Conservation (phyloP, 2,888 invertebrate genomes). For the Stenurella melanura region DNA sequence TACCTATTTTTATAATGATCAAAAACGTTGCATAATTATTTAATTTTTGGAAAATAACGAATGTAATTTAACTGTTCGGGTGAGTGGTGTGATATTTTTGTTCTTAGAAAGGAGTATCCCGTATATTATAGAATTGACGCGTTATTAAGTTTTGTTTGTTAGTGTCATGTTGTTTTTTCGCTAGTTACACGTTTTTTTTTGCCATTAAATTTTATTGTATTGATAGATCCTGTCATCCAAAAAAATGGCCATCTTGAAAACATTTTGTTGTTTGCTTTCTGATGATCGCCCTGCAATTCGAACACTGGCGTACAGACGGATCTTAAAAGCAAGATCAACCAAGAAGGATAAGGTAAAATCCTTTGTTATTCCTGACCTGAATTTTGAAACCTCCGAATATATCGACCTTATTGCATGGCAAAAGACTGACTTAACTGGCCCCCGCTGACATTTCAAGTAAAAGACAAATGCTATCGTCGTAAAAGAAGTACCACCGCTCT, state of each 20-base stretch:
- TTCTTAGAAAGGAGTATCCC: not conserved
- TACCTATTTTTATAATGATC: no score
- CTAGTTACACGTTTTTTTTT: not conserved
- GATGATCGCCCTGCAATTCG: slow-evolving; percentile 6
- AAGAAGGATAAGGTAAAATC: not conserved
- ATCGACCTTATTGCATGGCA: slow-evolving; percentile 15
- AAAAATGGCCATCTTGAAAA: slow-evolving; percentile 21
- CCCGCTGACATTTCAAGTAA: slow-evolving; percentile 22
- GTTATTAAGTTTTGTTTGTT: not conserved
- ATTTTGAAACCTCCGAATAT: slow-evolving; percentile 8
- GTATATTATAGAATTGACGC: not conserved
- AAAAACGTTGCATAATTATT: no score
- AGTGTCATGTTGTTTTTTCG: not conserved
- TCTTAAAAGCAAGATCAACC: slow-evolving; percentile 16
- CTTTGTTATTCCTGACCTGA: slow-evolving; percentile 26
- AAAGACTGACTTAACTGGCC: slow-evolving; percentile 15
- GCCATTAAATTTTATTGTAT: not conserved
- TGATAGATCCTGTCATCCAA: slow-evolving; percentile 11
- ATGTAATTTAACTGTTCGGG: not conserved
- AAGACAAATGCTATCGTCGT: not conserved
- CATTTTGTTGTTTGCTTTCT: slow-evolving; percentile 20
- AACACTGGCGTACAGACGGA: slow-evolving; percentile 13
- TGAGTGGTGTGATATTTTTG: not conserved
- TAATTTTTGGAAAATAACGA: no score
- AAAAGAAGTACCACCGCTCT: not conserved